These are phyloP conservation scores for Dolichoris vasculosae DNA, from an alignment of 1,140 invertebrate genomes.

Conservation along the genomic window DNA sequence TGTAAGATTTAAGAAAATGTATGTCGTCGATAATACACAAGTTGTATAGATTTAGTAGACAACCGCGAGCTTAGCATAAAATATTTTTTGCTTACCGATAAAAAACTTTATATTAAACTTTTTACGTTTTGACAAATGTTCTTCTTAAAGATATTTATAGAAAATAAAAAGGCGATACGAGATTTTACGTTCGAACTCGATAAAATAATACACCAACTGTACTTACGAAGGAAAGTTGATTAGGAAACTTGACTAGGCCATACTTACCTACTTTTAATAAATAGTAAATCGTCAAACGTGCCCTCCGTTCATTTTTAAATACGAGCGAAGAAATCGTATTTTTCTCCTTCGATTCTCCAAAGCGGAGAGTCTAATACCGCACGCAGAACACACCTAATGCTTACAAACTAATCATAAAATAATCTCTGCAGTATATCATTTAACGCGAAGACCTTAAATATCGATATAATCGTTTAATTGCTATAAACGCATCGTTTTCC, in stretches of 20 bases:
- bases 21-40: not conserved
- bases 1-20: not conserved
- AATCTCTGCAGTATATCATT: constrained; percentile 29
- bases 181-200: not conserved
- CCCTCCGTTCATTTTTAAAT: not conserved
- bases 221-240: not conserved
- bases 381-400: not conserved
- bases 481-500: not conserved
- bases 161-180: not conserved
- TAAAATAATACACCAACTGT: not conserved
- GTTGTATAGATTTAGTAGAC: not conserved
- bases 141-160: not conserved
- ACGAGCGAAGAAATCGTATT: not conserved
- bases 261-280: not conserved
- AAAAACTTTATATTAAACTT: not conserved
- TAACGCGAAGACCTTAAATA: not conserved
- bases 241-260: not conserved
- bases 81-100: not conserved
- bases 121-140: not conserved
- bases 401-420: not conserved
- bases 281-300: not conserved
- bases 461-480: constrained; percentile 19
- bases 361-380: not conserved
- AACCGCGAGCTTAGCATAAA: not conserved
- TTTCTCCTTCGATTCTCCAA: not conserved